Conservation (phyloP, 1,140 invertebrate genomes). For the Leptoteleia sp. region DNA sequence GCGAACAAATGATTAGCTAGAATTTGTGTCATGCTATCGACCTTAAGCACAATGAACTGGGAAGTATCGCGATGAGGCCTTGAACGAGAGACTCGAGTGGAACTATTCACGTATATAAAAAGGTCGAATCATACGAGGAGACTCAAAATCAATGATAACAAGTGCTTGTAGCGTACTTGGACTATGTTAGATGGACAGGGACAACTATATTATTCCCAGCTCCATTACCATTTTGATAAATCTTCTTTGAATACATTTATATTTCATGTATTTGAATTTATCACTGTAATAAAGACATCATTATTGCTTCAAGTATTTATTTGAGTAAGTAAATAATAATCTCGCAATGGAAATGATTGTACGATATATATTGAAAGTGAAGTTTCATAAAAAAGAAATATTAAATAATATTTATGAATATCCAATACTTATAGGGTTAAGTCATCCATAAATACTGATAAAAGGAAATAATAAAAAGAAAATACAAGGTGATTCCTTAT, state of each 20-base stretch:
- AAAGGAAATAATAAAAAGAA: too few relatives aligned
- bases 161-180: slow-evolving; percentile 36
- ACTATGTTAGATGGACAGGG: slow-evolving; percentile 21
- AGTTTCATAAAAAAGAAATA: too few relatives aligned
- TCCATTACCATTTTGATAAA: background rate
- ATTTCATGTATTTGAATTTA: too few relatives aligned
- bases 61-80: slow-evolving; percentile 33
- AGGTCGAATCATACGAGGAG: slow-evolving; percentile 32
- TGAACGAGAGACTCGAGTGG: slow-evolving; percentile 34
- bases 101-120: slow-evolving; percentile 38
- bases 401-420: too few relatives aligned
- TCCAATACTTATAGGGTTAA: too few relatives aligned
- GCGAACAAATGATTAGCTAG: slow-evolving; percentile 22
- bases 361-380: too few relatives aligned
- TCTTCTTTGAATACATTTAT: background rate
- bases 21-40: slow-evolving; percentile 48
- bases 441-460: too few relatives aligned
- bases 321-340: too few relatives aligned
- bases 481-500: too few relatives aligned
- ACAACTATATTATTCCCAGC: slow-evolving; percentile 7
- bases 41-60: slow-evolving; percentile 54
- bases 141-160: slow-evolving; percentile 45
- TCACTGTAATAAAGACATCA: too few relatives aligned
- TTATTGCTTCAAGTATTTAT: too few relatives aligned
- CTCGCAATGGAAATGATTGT: too few relatives aligned